Percentiles rank a stretch among this genome's conserved stretches.
phyloP scores from a whole-genome alignment of 23 tunicate genomes.

The Clavelina lepadiformis region DNA sequence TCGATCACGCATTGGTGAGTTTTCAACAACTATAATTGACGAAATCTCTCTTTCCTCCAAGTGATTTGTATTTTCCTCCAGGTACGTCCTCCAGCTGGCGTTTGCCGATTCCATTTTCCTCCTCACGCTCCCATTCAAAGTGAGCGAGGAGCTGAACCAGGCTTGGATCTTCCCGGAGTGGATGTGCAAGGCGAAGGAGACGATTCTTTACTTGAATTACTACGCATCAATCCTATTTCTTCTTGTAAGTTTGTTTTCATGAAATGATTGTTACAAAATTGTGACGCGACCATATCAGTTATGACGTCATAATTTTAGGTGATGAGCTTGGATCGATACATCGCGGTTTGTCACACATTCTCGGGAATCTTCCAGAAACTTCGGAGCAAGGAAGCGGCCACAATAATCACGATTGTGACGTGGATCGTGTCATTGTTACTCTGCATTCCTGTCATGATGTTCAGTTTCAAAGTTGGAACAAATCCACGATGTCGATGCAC shows the following conservation, averaged over 20 bases:
- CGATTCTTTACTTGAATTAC: constrained; percentile 41
- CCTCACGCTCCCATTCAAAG: constrained; percentile 41
- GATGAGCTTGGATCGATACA: constrained; percentile 77
- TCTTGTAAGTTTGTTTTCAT: constrained; percentile 41
- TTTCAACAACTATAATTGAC: no score
- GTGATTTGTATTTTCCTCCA: no score
- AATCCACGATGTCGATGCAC: constrained; percentile 51
- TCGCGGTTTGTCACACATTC: constrained; percentile 77
- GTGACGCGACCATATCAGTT: no score
- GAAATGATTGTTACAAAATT: no score
- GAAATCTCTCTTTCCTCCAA: no score
- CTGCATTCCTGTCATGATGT: constrained; percentile 65
- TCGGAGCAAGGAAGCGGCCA: constrained; percentile 33
- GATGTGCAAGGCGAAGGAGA: constrained; percentile 59
- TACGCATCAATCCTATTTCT: constrained; percentile 56
- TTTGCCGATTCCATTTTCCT: constrained; percentile 47
- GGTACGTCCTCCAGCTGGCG: constrained; percentile 56
- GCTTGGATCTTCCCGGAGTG: constrained; percentile 37
- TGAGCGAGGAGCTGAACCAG: constrained; percentile 24
- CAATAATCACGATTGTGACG: constrained; percentile 25
- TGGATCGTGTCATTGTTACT: constrained; percentile 45
- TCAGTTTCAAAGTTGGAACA: constrained; percentile 39
- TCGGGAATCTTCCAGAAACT: constrained; percentile 38
- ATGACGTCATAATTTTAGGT: no score
- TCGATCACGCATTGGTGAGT: constrained; percentile 85